phyloP scores from a whole-genome alignment of 2,797 vertebrate species.

The Bovichtus diacanthus region DNA sequence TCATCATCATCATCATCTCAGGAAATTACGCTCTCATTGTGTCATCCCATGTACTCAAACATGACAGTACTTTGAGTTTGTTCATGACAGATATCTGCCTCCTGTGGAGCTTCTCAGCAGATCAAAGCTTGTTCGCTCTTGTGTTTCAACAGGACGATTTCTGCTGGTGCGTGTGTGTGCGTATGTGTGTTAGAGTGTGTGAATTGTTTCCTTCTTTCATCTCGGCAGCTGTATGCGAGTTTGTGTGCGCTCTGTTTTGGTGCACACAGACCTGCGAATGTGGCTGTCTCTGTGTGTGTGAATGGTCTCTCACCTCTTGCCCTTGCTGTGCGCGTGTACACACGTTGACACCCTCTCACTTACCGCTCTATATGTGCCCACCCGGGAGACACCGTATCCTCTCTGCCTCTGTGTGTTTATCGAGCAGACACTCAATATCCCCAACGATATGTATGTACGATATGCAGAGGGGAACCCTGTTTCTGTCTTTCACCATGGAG shows the following conservation, averaged over 20 bases:
- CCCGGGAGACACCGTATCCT: conserved; percentile 63
- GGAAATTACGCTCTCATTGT: conserved; percentile 55
- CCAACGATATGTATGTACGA: conserved; percentile 29
- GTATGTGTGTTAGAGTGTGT: conserved; percentile 24
- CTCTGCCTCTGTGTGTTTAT: conserved; percentile 49
- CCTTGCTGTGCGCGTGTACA: conserved; percentile 52
- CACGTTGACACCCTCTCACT: conserved; percentile 75
- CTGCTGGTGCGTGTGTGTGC: conserved; percentile 1
- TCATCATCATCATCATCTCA: conserved; percentile 23
- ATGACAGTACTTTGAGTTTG: conserved; percentile 37
- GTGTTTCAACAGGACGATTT: conserved; percentile 52
- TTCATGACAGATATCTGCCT: conserved; percentile 43
- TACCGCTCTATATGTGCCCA: conserved; percentile 51
- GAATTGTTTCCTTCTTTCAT: conserved; percentile 45
- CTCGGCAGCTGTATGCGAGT: conserved; percentile 50
- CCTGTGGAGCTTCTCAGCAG: conserved; percentile 50
- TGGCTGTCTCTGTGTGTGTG: conserved; percentile 22
- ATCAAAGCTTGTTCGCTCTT: conserved; percentile 69
- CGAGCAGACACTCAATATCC: conserved; percentile 49
- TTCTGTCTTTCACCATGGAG: conserved; percentile 66
- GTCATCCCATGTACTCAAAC: conserved; percentile 45
- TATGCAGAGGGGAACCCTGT: conserved; percentile 63
- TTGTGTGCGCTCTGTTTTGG: conserved; percentile 49
- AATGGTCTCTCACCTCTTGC: conserved; percentile 53
- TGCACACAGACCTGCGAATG: conserved; percentile 27